Conservation (phyloP, 2,113 vertebrate species). For the Lamprotornis superbus region DNA sequence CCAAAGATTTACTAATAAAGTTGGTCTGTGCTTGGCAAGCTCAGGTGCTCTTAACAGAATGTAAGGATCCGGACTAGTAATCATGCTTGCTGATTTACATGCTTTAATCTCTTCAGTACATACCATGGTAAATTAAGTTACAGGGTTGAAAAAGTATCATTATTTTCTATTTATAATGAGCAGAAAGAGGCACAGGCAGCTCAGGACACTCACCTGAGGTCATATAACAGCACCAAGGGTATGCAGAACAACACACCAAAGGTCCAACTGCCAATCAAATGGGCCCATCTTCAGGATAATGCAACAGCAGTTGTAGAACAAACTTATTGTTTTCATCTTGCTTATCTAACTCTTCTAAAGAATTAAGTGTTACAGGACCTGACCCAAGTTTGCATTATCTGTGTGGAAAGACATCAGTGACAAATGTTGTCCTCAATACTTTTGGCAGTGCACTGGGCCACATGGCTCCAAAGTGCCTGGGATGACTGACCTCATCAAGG, state of each 20-base stretch:
- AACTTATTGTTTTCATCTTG: background rate
- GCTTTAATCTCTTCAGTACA: background rate
- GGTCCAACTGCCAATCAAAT: background rate
- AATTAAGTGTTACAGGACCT: background rate
- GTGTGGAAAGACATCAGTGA: background rate
- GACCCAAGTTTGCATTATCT: background rate
- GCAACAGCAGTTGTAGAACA: background rate
- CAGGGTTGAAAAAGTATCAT: background rate
- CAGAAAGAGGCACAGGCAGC: background rate
- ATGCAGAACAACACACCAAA: background rate
- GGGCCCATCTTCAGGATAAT: background rate
- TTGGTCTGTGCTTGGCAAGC: background rate
- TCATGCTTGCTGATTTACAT: background rate
- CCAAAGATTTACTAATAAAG: background rate
- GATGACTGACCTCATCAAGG: background rate
- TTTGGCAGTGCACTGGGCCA: background rate
- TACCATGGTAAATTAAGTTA: background rate
- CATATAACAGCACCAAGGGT: accelerated
- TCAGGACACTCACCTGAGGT: background rate
- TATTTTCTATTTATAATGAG: background rate
- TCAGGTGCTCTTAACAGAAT: background rate
- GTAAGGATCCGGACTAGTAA: background rate
- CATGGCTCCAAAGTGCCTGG: accelerated
- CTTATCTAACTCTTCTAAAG: background rate
- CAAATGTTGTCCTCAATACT: background rate